phyloP scores from a whole-genome alignment of 2,113 vertebrate genomes.

The Dipodomys spectabilis region DNA sequence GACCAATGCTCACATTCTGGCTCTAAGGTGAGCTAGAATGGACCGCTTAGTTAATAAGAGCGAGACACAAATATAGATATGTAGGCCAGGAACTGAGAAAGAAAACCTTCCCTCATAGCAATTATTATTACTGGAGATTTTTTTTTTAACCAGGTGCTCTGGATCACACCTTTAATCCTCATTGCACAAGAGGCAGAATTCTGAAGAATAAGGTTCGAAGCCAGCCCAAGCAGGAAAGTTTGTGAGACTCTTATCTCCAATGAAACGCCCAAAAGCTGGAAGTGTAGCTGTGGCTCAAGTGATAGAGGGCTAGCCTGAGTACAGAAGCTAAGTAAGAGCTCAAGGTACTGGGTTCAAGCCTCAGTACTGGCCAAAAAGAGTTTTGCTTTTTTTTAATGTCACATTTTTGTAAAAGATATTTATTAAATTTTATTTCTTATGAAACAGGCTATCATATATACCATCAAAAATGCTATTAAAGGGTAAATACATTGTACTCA shows the following conservation, averaged over 20 bases:
- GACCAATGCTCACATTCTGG: constrained; percentile 13
- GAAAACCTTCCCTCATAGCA: constrained; percentile 7
- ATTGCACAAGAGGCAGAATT: too few species aligned
- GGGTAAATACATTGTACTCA: constrained; percentile 31
- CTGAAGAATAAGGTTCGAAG: too few species aligned
- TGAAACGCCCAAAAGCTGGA: too few species aligned
- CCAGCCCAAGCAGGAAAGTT: too few species aligned
- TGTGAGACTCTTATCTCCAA: too few species aligned
- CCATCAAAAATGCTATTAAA: constrained; percentile 40
- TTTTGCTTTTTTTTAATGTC: not conserved
- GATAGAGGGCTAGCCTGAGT: too few species aligned
- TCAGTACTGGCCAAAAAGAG: too few species aligned
- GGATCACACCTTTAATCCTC: too few species aligned
- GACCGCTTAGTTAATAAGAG: not conserved
- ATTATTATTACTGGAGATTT: not conserved
- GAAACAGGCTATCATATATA: constrained; percentile 1
- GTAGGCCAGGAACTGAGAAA: constrained; percentile 14
- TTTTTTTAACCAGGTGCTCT: too few species aligned
- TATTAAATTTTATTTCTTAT: constrained; percentile 1
- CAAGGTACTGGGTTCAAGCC: too few species aligned
- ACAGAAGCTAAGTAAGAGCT: too few species aligned
- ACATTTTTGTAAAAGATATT: constrained; percentile 54
- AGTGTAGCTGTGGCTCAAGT: too few species aligned
- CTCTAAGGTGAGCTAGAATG: not conserved
- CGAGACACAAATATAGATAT: not conserved